A percentile compares a stretch with the other conserved stretches of the same genome.
phyloP scores from a whole-genome alignment of 2,113 vertebrate genomes.

The Hemiprocne comata region DNA sequence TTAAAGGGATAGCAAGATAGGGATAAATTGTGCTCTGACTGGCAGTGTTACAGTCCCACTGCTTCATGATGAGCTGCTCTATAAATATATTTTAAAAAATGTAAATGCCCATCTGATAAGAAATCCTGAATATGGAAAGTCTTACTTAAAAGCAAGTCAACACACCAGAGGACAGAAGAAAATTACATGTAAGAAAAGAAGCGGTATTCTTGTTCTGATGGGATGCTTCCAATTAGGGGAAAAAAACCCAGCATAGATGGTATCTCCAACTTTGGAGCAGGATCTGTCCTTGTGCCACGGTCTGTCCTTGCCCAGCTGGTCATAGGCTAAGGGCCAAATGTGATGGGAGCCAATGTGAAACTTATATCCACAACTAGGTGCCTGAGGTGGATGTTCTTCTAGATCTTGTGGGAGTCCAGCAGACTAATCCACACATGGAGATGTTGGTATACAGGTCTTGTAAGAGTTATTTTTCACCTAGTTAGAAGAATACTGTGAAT shows the following conservation, averaged over 20 bases:
- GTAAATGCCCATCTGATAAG: background rate
- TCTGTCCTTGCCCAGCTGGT: conserved; percentile 2
- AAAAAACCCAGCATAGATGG: background rate
- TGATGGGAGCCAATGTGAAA: background rate
- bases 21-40: conserved; percentile 21
- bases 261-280: background rate
- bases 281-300: background rate
- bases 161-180: background rate
- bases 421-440: background rate
- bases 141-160: background rate
- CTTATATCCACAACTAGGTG: background rate
- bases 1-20: background rate
- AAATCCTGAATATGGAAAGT: background rate
- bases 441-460: background rate
- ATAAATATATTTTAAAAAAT: background rate
- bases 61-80: background rate
- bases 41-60: background rate
- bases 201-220: background rate
- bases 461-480: background rate
- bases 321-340: background rate
- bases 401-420: background rate
- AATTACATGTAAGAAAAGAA: background rate
- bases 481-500: background rate
- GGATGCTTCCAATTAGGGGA: background rate
- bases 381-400: background rate